phyloP scores from a whole-genome alignment of 2,888 invertebrate species.

The Exephanes ischioxanthus region DNA sequence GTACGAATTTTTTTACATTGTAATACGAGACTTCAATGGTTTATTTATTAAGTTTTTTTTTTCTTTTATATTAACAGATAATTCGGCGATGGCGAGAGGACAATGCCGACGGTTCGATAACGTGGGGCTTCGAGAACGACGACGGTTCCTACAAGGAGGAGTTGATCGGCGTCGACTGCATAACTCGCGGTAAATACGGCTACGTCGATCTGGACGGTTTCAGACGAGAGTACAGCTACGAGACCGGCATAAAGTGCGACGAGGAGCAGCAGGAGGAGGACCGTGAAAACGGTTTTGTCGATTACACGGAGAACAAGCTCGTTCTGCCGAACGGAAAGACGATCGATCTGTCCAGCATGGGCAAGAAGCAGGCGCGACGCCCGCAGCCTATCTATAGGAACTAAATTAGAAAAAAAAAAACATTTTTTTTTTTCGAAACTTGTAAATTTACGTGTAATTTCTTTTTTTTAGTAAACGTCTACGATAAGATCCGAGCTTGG shows the following conservation, averaged over 20 bases:
- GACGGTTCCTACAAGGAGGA: slow-evolving; percentile 95
- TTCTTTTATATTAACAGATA: slow-evolving; percentile 69
- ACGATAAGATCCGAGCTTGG: slow-evolving; percentile 4
- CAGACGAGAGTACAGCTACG: slow-evolving; percentile 93
- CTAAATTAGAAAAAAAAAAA: slow-evolving; percentile 73
- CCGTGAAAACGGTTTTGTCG: slow-evolving; percentile 87
- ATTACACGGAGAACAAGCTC: slow-evolving; percentile 91
- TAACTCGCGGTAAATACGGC: slow-evolving; percentile 93
- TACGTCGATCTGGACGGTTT: slow-evolving; percentile 94
- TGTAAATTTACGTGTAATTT: slow-evolving; percentile 58
- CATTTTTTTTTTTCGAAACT: slow-evolving; percentile 24
- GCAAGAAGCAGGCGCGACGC: slow-evolving; percentile 89
- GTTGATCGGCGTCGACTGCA: slow-evolving; percentile 91
- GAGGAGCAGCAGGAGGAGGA: slow-evolving; percentile 84
- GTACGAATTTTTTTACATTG: background rate
- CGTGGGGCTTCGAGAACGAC: slow-evolving; percentile 95
- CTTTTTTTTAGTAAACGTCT: slow-evolving; percentile 55
- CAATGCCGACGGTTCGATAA: slow-evolving; percentile 91
- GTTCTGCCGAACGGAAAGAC: slow-evolving; percentile 91
- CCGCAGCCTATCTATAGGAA: slow-evolving; percentile 87
- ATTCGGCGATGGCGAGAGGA: slow-evolving; percentile 89
- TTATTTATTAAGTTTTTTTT: background rate
- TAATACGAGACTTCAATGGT: background rate
- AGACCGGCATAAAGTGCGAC: slow-evolving; percentile 89
- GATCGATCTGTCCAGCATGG: slow-evolving; percentile 90